Percentiles rank a stretch among this genome's conserved stretches.
Conservation (phyloP, 2,113 vertebrate genomes). For the Gopherus flavomarginatus region DNA sequence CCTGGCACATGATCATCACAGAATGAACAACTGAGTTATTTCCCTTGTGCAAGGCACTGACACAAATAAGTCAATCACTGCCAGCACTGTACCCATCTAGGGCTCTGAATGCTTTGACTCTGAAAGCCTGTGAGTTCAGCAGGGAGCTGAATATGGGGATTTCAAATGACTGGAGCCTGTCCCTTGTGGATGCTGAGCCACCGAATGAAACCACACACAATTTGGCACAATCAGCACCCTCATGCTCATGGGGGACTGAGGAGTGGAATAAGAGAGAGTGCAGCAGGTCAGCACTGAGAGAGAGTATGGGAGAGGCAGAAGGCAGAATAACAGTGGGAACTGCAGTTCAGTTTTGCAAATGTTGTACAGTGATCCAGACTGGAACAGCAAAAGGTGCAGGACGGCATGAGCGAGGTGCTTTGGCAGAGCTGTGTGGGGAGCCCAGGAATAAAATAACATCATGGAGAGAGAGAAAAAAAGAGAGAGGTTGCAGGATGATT, state of each 20-base stretch:
- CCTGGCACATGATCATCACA: neutral
- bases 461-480: neutral
- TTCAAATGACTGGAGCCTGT: constrained; percentile 25
- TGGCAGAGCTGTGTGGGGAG: neutral
- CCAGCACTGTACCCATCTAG: neutral
- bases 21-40: neutral
- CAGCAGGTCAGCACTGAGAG: neutral
- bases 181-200: neutral
- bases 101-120: neutral
- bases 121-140: constrained; percentile 24
- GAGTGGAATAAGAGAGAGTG: neutral
- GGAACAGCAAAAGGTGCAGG: neutral
- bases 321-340: neutral
- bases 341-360: neutral
- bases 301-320: neutral
- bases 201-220: neutral
- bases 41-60: neutral
- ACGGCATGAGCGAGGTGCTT: neutral
- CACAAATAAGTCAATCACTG: constrained; percentile 6
- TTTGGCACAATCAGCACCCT: constrained; percentile 26
- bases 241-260: neutral
- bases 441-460: neutral
- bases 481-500: neutral
- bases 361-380: neutral
- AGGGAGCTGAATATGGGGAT: constrained; percentile 12